Evolutionary conservation across 1,140 invertebrate species (phyloP).

Genomic region (Pararge aegeria): DNA sequence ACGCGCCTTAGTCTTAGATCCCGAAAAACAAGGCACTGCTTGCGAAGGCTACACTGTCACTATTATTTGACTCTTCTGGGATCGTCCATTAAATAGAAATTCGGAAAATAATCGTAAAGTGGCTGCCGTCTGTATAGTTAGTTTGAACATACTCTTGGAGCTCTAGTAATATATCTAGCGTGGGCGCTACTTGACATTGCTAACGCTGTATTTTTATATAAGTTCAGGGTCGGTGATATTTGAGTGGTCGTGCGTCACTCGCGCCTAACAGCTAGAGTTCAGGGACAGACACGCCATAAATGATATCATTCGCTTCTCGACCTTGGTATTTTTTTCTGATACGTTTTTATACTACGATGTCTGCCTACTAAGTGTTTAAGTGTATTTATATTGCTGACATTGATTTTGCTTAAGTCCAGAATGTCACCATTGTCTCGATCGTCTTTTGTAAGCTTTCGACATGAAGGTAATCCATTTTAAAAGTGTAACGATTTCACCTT

Average conservation of each 20-base stretch:
- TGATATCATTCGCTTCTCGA: constrained; percentile 66
- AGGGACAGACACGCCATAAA: constrained; percentile 69
- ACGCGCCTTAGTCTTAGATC: no score
- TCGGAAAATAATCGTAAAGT: no score
- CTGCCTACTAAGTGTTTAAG: constrained; percentile 57
- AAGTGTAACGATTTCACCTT: not conserved
- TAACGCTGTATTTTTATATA: constrained; percentile 28
- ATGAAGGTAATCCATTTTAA: not conserved
- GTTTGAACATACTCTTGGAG: not conserved
- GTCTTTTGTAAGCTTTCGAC: not conserved
- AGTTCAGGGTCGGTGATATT: constrained; percentile 46
- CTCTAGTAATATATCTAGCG: constrained; percentile 19
- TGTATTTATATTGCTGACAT: constrained; percentile 22
- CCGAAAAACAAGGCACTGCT: no score
- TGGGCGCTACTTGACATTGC: constrained; percentile 29
- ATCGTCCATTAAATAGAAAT: no score
- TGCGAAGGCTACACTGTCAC: no score
- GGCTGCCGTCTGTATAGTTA: no score
- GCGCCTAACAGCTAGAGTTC: constrained; percentile 59
- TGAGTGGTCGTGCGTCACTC: constrained; percentile 65
- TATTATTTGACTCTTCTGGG: no score
- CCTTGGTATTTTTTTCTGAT: constrained; percentile 72
- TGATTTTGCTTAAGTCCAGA: constrained; percentile 4
- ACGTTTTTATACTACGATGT: constrained; percentile 64
- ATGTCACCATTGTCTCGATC: not conserved